Conservation (phyloP, 2,797 vertebrate species). For the Artibeus lituratus region DNA sequence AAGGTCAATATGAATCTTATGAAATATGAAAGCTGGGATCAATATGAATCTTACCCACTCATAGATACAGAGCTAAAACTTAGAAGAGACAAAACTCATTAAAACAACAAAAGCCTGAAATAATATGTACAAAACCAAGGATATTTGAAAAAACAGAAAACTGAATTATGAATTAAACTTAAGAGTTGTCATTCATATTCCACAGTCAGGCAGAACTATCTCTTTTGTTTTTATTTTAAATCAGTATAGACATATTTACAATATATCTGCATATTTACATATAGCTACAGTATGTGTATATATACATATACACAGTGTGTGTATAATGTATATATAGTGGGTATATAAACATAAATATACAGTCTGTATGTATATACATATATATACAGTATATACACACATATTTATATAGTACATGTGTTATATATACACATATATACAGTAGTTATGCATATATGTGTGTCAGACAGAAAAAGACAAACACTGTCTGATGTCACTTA, state of each 20-base stretch:
- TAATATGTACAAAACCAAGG: constrained; percentile 19
- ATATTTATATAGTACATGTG: too few species aligned
- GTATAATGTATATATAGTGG: too few species aligned
- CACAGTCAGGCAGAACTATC: background rate
- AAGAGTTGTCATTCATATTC: background rate
- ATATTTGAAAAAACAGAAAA: background rate
- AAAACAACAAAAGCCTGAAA: constrained; percentile 35
- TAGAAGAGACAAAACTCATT: constrained; percentile 20
- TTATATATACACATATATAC: too few species aligned
- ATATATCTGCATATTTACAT: too few species aligned
- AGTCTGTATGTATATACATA: background rate
- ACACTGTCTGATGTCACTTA: background rate
- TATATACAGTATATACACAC: too few species aligned
- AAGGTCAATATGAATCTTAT: constrained; percentile 3
- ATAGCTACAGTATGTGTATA: too few species aligned
- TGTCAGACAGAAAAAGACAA: background rate
- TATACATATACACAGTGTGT: too few species aligned
- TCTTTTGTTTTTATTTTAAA: background rate
- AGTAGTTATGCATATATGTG: background rate
- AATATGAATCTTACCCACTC: constrained; percentile 28
- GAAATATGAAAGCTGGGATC: constrained; percentile 17
- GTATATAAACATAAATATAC: background rate
- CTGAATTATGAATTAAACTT: constrained; percentile 23
- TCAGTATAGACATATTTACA: background rate
- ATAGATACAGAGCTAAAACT: constrained; percentile 12